Evolutionary conservation across 1,140 invertebrate species (phyloP), one percentile per base, ranked within the genome.

Genomic region (Eueides isabella): DNA sequence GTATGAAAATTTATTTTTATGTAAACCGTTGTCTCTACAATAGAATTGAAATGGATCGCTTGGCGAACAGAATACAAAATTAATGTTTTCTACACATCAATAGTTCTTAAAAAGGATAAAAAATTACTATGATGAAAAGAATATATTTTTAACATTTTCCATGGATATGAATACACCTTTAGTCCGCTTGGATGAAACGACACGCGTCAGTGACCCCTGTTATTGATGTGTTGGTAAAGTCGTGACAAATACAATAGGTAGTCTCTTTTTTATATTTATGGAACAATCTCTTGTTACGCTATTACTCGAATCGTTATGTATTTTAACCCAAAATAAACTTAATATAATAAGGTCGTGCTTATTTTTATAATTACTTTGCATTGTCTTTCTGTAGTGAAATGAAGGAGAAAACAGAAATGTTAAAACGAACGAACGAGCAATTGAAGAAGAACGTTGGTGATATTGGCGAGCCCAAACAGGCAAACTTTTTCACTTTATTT

Each of bases 201-300:
- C 61, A 63, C 30, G 68, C 68, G 68, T 70, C 66, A 67, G 66
- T 67, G 66, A 67, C 66, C 66, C 55, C 66, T 19, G 66, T 14
- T 67, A 67, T 67, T 67, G 66, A 67, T 41, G 66, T 48, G 66
- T 67, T 28, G 16, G 66, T 67, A 62, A 31, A 33, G 68, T 63
- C 55, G 68, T 70, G 55, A 70, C 33, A 70, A 70, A 61, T 70
- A 70, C 68, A 62, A 70, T 70, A n/a, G n/a, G n/a, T n/a, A 28
- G 33, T 70, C 33, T 41, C n/a, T 14, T 68, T 69, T 62, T 41
- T 61, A 61, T 63, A 61, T 23, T 70, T 62, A 62, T 70, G 33
- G 61, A 62, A 63, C 68, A 70, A 41, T 70, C 33, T 55, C 68
- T 29, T 70, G 33, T 63, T 70, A 70, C 14, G 12, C 41, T 29